phyloP scores from a whole-genome alignment of 2,797 vertebrate species.

The Otolemur crassicaudatus region DNA sequence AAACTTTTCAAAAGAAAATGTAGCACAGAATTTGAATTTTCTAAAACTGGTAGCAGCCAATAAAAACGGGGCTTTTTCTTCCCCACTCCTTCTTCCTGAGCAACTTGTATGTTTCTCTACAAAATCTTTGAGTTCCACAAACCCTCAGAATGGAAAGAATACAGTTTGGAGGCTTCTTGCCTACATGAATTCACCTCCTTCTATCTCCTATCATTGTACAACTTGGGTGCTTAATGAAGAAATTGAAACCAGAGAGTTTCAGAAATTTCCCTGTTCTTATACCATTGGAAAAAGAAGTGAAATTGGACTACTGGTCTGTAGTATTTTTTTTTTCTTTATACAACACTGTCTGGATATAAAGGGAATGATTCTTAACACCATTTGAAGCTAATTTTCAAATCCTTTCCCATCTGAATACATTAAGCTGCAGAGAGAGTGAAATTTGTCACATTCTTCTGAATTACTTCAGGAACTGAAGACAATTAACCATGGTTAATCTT shows the following conservation, averaged over 20 bases:
- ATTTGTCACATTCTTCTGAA: background rate
- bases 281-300: background rate
- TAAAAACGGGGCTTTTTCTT: background rate
- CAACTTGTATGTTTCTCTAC: background rate
- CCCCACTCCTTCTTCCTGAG: too few relatives aligned
- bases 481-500: background rate
- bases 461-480: slow-evolving; percentile 22
- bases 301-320: background rate
- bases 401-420: background rate
- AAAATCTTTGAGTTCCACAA: background rate
- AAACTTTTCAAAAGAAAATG: background rate
- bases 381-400: slow-evolving; percentile 24
- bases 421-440: background rate
- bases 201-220: background rate
- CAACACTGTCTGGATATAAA: background rate
- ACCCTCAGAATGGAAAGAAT: background rate
- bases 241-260: background rate
- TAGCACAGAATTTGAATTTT: background rate
- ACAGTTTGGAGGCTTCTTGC: background rate
- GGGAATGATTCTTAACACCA: background rate
- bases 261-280: background rate
- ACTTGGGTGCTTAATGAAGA: background rate
- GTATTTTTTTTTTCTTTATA: background rate
- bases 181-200: background rate
- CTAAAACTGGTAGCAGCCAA: background rate